Conservation (phyloP, 2,113 vertebrate species). For the Oryzias curvinotus region DNA sequence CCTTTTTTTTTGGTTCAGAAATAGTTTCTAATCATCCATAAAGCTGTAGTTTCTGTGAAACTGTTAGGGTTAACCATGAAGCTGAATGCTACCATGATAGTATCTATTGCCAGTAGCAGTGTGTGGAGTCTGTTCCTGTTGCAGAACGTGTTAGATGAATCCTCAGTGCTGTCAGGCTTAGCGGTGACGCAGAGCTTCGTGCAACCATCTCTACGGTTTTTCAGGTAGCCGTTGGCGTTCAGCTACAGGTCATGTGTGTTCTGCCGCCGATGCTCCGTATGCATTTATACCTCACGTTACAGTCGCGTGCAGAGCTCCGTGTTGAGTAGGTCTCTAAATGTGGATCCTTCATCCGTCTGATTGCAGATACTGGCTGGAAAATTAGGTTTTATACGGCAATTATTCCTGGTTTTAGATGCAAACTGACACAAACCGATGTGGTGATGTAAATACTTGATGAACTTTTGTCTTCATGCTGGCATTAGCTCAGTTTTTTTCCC, state of each 20-base stretch:
- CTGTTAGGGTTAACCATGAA: conserved; percentile 53
- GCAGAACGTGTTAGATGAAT: conserved; percentile 4
- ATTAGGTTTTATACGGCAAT: conserved; percentile 30
- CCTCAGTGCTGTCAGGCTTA: conserved; percentile 24
- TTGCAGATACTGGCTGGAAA: conserved; percentile 41
- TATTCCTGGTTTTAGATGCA: conserved; percentile 49
- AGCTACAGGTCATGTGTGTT: background rate
- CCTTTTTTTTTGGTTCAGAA: conserved; percentile 29
- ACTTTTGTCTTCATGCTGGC: conserved; percentile 41
- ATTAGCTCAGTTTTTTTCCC: conserved; percentile 53
- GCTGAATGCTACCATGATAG: conserved; percentile 19
- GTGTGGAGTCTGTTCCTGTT: conserved; percentile 36
- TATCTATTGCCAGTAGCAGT: conserved; percentile 19
- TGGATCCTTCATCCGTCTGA: conserved; percentile 32
- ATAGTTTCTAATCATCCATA: conserved; percentile 44
- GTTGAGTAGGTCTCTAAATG: conserved; percentile 36
- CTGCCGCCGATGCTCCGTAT: background rate
- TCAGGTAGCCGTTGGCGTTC: background rate
- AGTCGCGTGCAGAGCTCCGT: conserved; percentile 46
- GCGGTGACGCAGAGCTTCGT: conserved; percentile 19
- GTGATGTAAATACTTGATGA: conserved; percentile 55
- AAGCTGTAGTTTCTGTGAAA: conserved; percentile 80
- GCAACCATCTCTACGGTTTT: conserved; percentile 11
- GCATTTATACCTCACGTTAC: conserved; percentile 63
- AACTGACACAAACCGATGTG: conserved; percentile 37